Evolutionary conservation across 2,113 vertebrate genomes (phyloP).

Genomic region (Anas platyrhynchos): DNA sequence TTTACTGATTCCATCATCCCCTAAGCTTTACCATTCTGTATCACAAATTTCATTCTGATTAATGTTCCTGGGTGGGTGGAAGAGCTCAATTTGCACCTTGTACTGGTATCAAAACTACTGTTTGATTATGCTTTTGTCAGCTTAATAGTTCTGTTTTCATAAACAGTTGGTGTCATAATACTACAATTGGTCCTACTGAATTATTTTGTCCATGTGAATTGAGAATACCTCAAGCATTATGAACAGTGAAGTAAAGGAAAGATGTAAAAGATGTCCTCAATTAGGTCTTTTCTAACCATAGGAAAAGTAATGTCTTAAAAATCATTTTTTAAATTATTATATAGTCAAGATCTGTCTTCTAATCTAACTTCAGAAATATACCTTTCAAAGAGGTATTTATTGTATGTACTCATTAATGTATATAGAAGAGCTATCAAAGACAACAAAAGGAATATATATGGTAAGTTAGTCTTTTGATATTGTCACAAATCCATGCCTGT

Average conservation of each 20-base stretch:
- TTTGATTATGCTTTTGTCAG: slow-evolving; percentile 55
- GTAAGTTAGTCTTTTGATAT: slow-evolving; percentile 56
- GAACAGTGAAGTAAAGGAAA: neutral
- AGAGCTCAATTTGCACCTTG: slow-evolving; percentile 51
- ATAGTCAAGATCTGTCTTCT: slow-evolving; percentile 31
- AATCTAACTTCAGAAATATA: slow-evolving; percentile 55
- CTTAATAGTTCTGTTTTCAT: slow-evolving; percentile 59
- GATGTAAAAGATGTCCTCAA: neutral
- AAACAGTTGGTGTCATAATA: slow-evolving; percentile 45
- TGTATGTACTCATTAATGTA: slow-evolving; percentile 40
- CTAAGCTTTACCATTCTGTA: neutral
- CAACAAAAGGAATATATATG: slow-evolving; percentile 58
- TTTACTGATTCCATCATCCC: neutral
- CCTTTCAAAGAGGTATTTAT: slow-evolving; percentile 27
- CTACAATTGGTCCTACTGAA: slow-evolving; percentile 22
- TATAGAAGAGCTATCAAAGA: slow-evolving; percentile 22
- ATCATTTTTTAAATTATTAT: neutral
- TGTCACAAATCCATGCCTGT: slow-evolving; percentile 53
- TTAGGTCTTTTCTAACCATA: neutral
- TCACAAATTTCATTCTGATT: neutral
- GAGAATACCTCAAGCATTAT: neutral
- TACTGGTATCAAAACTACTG: slow-evolving; percentile 28
- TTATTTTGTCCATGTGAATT: slow-evolving; percentile 28
- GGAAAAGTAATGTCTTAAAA: slow-evolving; percentile 15
- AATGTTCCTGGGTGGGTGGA: neutral